Evolutionary conservation across 1,140 invertebrate genomes (phyloP).

Genomic region (Pseudomyrmex dendroicus): DNA sequence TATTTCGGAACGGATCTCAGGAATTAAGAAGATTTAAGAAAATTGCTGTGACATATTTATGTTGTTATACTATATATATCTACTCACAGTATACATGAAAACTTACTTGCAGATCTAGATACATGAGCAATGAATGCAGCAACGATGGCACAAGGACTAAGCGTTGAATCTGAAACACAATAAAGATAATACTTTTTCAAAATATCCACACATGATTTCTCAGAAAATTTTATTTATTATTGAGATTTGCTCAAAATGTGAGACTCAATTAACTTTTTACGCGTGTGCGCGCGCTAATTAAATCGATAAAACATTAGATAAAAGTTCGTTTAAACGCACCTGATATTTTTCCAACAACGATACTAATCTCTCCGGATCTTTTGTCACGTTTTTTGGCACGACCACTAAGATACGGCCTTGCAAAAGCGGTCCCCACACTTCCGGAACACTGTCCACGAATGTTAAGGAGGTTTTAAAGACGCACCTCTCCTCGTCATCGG

Average conservation of each 20-base stretch:
- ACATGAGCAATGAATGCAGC: constrained; percentile 91
- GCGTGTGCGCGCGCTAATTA: too few species aligned
- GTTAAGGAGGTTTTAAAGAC: constrained; percentile 95
- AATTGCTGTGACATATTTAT: too few species aligned
- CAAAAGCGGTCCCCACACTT: constrained; percentile 94
- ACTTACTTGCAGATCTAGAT: constrained; percentile 83
- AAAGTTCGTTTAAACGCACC: constrained; percentile 79
- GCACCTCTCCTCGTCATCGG: constrained; percentile 87
- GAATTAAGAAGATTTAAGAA: too few species aligned
- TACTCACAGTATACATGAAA: not conserved
- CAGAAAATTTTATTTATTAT: too few species aligned
- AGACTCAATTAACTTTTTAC: not conserved
- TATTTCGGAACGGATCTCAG: too few species aligned
- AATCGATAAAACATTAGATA: not conserved
- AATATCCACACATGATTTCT: not conserved
- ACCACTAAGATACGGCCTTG: constrained; percentile 89
- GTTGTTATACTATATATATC: too few species aligned
- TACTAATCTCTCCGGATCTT: constrained; percentile 91
- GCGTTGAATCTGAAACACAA: constrained; percentile 87
- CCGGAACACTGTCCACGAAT: constrained; percentile 94
- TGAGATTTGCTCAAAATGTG: not conserved
- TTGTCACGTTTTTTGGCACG: constrained; percentile 89
- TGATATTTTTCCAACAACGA: constrained; percentile 88
- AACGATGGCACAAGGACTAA: constrained; percentile 94
- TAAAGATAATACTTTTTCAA: not conserved